phyloP scores from a whole-genome alignment of 2,888 invertebrate genomes.

The Mechanitis mazaeus region DNA sequence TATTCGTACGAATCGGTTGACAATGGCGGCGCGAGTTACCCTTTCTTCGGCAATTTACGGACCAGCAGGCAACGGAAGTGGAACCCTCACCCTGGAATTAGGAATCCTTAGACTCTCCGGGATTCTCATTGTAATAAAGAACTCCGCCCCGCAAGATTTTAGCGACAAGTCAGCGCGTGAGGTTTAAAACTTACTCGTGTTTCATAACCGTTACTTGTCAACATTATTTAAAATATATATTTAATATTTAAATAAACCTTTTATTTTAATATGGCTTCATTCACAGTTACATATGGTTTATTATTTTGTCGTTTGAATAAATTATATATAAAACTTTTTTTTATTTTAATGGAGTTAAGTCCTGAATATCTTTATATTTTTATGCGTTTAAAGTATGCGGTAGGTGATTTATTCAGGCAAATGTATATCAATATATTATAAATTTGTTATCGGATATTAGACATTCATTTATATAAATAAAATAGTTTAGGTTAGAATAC shows the following conservation, averaged over 20 bases:
- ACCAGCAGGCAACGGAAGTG: slow-evolving; percentile 72
- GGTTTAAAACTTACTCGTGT: slow-evolving; percentile 39
- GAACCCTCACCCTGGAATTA: slow-evolving; percentile 64
- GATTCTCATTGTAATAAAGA: slow-evolving; percentile 54
- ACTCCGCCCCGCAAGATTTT: slow-evolving; percentile 67
- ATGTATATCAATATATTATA: no score
- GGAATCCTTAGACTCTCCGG: slow-evolving; percentile 61
- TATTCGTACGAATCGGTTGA: slow-evolving; percentile 73
- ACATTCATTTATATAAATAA: no score
- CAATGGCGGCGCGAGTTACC: slow-evolving; percentile 62
- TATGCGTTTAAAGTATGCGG: no score
- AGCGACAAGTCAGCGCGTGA: slow-evolving; percentile 62
- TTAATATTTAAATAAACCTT: neutral
- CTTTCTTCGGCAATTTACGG: slow-evolving; percentile 72
- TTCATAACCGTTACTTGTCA: slow-evolving; percentile 22
- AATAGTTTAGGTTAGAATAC: no score
- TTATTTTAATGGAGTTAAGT: no score
- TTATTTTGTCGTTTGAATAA: no score
- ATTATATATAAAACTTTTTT: no score
- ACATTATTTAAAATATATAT: neutral
- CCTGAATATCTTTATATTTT: no score
- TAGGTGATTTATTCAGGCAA: no score
- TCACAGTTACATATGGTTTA: no score
- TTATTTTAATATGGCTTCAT: slow-evolving; percentile 8
- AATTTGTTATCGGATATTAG: no score